Evolutionary conservation across 2,888 invertebrate genomes (phyloP).

Genomic region (Platycnemis pennipes): DNA sequence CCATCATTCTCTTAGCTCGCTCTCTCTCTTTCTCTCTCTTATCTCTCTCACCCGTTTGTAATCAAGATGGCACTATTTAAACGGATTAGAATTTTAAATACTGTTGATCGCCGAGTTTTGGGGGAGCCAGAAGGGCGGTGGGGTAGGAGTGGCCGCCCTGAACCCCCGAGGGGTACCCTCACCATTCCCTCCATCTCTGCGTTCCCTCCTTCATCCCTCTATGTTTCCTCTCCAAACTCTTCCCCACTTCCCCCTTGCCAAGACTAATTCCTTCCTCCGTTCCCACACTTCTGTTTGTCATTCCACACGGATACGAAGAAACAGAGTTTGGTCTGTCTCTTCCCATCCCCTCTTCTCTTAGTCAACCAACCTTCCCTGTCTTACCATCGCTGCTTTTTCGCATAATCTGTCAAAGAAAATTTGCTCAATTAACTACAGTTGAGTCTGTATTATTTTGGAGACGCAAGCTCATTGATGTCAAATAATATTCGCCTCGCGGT

Average conservation of each 20-base stretch:
- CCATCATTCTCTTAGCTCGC: too few relatives aligned
- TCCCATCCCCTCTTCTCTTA: not conserved
- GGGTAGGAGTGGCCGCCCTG: not conserved
- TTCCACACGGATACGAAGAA: not conserved
- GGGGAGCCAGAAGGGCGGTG: not conserved
- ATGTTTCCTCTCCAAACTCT: not conserved
- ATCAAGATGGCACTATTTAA: constrained; percentile 60
- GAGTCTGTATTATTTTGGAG: not conserved
- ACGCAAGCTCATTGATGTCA: not conserved
- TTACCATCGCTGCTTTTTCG: not conserved
- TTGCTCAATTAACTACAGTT: not conserved
- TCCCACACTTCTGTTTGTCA: constrained; percentile 47
- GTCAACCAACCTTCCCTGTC: not conserved
- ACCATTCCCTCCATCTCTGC: not conserved
- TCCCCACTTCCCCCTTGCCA: not conserved
- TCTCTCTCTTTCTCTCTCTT: not conserved
- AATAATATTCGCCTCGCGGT: too few relatives aligned
- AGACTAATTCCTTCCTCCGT: not conserved
- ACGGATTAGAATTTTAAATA: constrained; percentile 68
- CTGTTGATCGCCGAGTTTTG: constrained; percentile 40
- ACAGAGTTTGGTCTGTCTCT: not conserved
- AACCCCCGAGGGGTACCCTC: not conserved
- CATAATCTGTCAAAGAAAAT: not conserved
- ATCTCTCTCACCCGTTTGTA: not conserved
- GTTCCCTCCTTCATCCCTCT: not conserved